Base-by-base conservation (phyloP, 2,888 invertebrate genomes). In the Hydrotaea cyrtoneurina region DNA sequence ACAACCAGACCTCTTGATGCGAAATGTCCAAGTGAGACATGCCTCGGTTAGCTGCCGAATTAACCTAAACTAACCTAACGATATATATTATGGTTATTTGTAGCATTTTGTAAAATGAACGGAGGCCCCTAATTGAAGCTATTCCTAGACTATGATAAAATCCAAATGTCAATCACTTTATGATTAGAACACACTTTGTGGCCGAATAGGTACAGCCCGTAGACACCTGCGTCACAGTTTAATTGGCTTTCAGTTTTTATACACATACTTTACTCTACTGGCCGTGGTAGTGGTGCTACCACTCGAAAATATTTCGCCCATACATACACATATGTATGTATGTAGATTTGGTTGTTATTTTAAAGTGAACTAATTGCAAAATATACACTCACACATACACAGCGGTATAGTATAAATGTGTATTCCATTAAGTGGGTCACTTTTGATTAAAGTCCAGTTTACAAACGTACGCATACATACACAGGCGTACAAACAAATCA, bases 401-500 rank as follows among this genome's bases (percentile, higher is more conserved):
- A 62, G 15, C 1, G n/a, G 50, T 13, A 15, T 3, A 21, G 69
- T n/a, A 46, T 43, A 43, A 8, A 50, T 78, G 43, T 72, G 72
- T 72, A 64, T 53, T 62, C 15, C 69, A 69, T 53, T 39, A 78
- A 64, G 72, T 78, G 62, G 78, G 78, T 78, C 72, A 78, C 50
- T 72, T 78, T 72, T 78, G 72, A 78, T 78, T 78, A 78, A 78
- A 72, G 53, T 59, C 62, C 78, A 72, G 72, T 55, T 69, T 57
- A 43, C 3, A 15, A 2, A 21, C 73, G 50, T 46, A 59, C 62
- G 46, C 72, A 59, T 23, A 23, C 46, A 50, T n/a, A 50, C 66
- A 23, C 26, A 4, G 3, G 10, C 26, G 8, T 64, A 17, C 19
- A 64, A 39, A 39, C 64, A 39, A 64, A 64, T 43, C 64, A 39